Percentiles rank a stretch among this genome's conserved stretches.
Evolutionary conservation across 2,888 invertebrate species (phyloP).

Genomic region (Trissolcus brochymenae): DNA sequence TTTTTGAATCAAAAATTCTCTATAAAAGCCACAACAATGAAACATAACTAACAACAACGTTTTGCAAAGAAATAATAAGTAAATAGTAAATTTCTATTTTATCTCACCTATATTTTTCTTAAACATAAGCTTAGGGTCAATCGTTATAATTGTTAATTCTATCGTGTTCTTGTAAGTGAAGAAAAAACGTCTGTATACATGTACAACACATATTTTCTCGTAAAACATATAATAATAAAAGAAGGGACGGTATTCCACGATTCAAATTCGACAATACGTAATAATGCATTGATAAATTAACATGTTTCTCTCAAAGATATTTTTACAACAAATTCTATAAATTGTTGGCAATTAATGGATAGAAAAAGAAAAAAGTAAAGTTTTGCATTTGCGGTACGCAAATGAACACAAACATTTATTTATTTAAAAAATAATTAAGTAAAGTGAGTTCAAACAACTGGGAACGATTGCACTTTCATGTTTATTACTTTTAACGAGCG

Average conservation of each 20-base stretch:
- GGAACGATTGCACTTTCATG: too few relatives aligned
- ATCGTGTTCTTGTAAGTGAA: slow-evolving; percentile 1
- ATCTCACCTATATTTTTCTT: background rate
- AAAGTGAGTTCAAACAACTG: too few relatives aligned
- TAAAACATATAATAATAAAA: slow-evolving; percentile 1
- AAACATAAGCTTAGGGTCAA: background rate
- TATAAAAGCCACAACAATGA: background rate
- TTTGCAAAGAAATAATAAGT: too few relatives aligned
- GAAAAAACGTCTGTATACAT: slow-evolving; percentile 24
- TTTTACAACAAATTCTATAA: background rate
- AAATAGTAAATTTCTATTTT: too few relatives aligned
- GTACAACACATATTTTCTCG: slow-evolving; percentile 11
- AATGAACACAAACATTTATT: too few relatives aligned
- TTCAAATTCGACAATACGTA: slow-evolving; percentile 4
- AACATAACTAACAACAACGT: too few relatives aligned
- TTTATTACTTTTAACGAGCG: too few relatives aligned
- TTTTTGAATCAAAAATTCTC: background rate
- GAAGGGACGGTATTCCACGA: slow-evolving; percentile 33
- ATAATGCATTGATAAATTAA: too few relatives aligned
- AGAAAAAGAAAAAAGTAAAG: background rate
- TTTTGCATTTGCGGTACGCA: too few relatives aligned
- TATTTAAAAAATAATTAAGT: too few relatives aligned
- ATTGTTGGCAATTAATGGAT: background rate
- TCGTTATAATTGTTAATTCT: background rate
- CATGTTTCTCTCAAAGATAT: background rate